Conservation (phyloP, 2,888 invertebrate species). For the Frankliniella intonsa region DNA sequence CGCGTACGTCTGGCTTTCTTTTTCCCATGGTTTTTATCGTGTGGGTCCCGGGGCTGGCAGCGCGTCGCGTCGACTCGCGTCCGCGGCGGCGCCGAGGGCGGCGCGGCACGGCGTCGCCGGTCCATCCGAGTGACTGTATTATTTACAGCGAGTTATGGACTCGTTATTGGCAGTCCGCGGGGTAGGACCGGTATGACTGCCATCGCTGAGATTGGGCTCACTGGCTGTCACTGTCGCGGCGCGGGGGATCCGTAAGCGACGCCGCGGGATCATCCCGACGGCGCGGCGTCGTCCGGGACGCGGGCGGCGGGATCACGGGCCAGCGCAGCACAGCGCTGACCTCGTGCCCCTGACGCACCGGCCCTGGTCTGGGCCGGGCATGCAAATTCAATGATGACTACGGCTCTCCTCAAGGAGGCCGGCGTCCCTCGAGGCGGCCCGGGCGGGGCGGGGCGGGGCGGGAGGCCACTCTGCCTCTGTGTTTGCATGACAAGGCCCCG, state of each 20-base stretch:
- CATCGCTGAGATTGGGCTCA: not conserved
- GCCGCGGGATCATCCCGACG: too few species aligned
- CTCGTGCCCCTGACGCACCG: too few species aligned
- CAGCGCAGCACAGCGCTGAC: too few species aligned
- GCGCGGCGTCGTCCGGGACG: too few species aligned
- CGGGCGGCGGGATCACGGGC: too few species aligned
- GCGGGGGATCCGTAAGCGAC: not conserved
- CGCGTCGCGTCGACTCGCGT: not conserved
- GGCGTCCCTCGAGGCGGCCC: not conserved
- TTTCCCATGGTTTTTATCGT: conserved; percentile 4
- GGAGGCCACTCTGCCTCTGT: not conserved
- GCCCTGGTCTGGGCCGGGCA: not conserved
- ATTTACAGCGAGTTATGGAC: not conserved
- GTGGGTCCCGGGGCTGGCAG: not conserved
- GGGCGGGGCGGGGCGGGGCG: too few species aligned
- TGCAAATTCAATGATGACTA: not conserved
- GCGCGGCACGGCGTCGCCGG: not conserved
- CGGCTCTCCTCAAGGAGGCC: not conserved
- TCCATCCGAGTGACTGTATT: not conserved
- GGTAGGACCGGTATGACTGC: too few species aligned
- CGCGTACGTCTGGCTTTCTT: not conserved
- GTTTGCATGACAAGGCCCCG: not conserved
- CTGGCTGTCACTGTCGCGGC: not conserved
- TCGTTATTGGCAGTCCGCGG: not conserved
- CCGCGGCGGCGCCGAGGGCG: not conserved